phyloP scores from a whole-genome alignment of 2,113 vertebrate species.

The Poicephalus gulielmi region DNA sequence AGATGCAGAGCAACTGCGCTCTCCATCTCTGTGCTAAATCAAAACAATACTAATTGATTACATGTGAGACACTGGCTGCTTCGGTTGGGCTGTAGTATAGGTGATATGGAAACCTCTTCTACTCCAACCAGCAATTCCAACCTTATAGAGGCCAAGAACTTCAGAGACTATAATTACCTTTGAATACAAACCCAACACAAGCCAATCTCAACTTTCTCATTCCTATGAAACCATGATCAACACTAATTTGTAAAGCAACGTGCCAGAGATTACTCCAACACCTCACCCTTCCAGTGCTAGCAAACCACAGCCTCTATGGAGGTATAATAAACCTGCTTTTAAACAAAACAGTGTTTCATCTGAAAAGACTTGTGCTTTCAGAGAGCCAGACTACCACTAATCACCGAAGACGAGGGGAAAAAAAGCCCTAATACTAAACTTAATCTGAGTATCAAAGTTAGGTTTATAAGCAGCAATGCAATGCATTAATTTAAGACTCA shows the following conservation, averaged over 20 bases:
- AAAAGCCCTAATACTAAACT: background rate
- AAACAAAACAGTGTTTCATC: background rate
- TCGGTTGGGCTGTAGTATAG: rapidly evolving
- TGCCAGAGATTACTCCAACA: background rate
- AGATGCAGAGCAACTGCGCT: background rate
- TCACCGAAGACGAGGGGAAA: background rate
- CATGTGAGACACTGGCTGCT: rapidly evolving
- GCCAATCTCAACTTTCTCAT: background rate
- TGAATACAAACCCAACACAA: background rate
- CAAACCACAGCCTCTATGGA: background rate
- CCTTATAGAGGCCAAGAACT: background rate
- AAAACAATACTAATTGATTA: too few relatives aligned
- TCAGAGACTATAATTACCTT: background rate
- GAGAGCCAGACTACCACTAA: background rate
- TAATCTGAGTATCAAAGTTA: background rate
- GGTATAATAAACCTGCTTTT: background rate
- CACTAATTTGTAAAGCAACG: background rate
- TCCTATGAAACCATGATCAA: background rate
- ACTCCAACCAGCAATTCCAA: background rate
- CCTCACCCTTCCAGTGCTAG: background rate
- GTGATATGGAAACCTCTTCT: background rate
- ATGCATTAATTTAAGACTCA: background rate
- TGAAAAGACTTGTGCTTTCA: background rate
- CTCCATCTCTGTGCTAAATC: background rate
- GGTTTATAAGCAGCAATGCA: background rate